Evolutionary conservation across 2,888 invertebrate genomes (phyloP).

Genomic region (Frankliniella intonsa): DNA sequence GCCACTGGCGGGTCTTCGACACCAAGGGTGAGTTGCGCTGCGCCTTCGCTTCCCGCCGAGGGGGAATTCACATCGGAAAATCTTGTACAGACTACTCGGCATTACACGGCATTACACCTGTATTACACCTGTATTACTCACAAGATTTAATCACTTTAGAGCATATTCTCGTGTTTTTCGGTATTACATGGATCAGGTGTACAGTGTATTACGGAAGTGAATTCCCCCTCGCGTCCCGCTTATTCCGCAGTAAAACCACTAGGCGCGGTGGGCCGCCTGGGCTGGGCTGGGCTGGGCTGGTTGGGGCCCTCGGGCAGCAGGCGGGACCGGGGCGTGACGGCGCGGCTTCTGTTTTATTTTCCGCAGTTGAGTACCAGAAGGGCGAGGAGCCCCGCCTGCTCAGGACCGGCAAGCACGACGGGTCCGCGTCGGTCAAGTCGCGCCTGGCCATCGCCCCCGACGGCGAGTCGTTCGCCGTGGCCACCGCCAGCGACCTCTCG

Average conservation of each 20-base stretch:
- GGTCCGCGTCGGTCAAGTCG: constrained; percentile 47
- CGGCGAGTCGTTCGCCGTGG: constrained; percentile 70
- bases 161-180: no score
- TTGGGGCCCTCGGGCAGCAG: no score
- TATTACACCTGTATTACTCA: no score
- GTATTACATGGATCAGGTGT: no score
- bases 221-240: not conserved
- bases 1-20: constrained; percentile 80
- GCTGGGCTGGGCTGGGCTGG: no score
- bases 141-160: no score
- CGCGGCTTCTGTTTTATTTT: not conserved
- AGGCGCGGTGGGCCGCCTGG: no score
- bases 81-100: no score
- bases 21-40: constrained; percentile 67
- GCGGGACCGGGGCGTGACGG: not conserved
- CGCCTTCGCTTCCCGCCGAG: not conserved
- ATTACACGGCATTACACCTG: no score
- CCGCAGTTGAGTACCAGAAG: constrained; percentile 68
- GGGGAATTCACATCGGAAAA: no score
- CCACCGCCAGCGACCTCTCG: constrained; percentile 58
- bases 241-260: no score
- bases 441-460: constrained; percentile 72
- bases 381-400: constrained; percentile 73
- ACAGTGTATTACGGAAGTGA: no score
- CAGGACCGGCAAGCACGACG: constrained; percentile 58